A percentile compares a stretch with the other conserved stretches of the same genome.
These are phyloP conservation scores for Strix aluco DNA, from an alignment of 2,113 vertebrate species.

Conservation along the genomic window DNA sequence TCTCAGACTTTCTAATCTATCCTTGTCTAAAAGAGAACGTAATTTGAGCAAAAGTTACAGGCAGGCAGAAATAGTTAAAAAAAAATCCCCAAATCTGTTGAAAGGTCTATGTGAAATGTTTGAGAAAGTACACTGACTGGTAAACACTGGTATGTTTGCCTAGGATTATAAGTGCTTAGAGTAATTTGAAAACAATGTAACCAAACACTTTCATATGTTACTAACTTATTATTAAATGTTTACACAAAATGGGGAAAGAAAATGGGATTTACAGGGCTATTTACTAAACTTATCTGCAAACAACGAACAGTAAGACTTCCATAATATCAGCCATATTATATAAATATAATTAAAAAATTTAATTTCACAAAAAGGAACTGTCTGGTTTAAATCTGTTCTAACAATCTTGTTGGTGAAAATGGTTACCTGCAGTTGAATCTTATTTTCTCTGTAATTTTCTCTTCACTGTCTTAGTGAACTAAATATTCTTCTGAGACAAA, in stretches of 20 bases:
- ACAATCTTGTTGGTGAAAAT: neutral
- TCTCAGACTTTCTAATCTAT: neutral
- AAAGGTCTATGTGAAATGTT: neutral
- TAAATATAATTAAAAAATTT: neutral
- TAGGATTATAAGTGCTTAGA: neutral
- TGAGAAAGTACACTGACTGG: neutral
- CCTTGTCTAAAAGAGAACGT: neutral
- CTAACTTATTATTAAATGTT: neutral
- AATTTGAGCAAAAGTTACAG: neutral
- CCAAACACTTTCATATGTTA: neutral
- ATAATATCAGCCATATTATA: neutral
- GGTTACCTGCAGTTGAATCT: neutral
- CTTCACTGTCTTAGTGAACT: neutral
- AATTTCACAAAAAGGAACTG: neutral
- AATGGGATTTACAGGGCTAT: neutral
- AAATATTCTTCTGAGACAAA: neutral
- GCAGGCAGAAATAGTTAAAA: neutral
- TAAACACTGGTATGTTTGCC: neutral
- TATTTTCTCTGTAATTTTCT: neutral
- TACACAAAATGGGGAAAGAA: neutral
- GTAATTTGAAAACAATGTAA: slow-evolving; percentile 10
- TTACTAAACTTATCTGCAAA: neutral
- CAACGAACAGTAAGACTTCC: neutral
- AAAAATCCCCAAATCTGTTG: fast-evolving
- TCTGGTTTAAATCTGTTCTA: neutral